phyloP scores from a whole-genome alignment of 2,797 vertebrate species.

The Microctenopoma lineatum region DNA sequence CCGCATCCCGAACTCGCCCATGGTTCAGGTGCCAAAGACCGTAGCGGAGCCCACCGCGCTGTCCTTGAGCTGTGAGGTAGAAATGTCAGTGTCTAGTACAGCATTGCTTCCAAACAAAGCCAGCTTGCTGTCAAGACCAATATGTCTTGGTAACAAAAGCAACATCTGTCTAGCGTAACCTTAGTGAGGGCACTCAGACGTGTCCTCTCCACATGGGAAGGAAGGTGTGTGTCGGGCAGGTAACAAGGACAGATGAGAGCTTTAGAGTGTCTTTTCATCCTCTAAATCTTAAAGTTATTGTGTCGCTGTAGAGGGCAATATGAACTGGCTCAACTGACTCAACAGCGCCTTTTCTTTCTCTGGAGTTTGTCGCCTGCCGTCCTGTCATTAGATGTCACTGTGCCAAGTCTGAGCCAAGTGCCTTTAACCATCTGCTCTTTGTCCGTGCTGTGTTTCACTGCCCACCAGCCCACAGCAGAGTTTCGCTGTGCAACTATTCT shows the following conservation, averaged over 20 bases:
- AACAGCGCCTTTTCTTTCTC: slow-evolving; percentile 9
- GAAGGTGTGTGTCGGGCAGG: slow-evolving; percentile 45
- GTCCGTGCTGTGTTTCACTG: slow-evolving; percentile 5
- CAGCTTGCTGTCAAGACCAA: slow-evolving; percentile 52
- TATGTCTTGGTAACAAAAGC: slow-evolving; percentile 49
- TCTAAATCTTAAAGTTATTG: slow-evolving; percentile 44
- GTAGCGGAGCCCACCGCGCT: slow-evolving; percentile 1
- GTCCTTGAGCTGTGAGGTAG: slow-evolving; percentile 37
- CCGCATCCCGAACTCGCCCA: background rate
- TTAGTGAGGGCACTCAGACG: slow-evolving; percentile 35
- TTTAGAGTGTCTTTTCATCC: slow-evolving; percentile 18
- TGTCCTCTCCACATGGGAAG: slow-evolving; percentile 37
- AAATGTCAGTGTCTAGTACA: slow-evolving; percentile 8
- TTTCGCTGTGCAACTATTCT: background rate
- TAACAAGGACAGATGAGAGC: slow-evolving; percentile 60
- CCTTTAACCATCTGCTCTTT: slow-evolving; percentile 44
- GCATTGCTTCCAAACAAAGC: slow-evolving; percentile 48
- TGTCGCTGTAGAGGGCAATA: slow-evolving; percentile 31
- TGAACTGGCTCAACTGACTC: slow-evolving; percentile 16
- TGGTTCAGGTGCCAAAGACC: background rate
- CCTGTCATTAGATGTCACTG: slow-evolving; percentile 13
- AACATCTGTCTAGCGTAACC: slow-evolving; percentile 60
- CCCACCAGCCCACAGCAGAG: background rate
- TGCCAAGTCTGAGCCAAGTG: slow-evolving; percentile 19
- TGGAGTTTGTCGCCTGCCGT: slow-evolving; percentile 8